Percentiles rank a stretch among this genome's conserved stretches.
phyloP scores from a whole-genome alignment of 2,113 vertebrate species.

The Prunella fulvescens region DNA sequence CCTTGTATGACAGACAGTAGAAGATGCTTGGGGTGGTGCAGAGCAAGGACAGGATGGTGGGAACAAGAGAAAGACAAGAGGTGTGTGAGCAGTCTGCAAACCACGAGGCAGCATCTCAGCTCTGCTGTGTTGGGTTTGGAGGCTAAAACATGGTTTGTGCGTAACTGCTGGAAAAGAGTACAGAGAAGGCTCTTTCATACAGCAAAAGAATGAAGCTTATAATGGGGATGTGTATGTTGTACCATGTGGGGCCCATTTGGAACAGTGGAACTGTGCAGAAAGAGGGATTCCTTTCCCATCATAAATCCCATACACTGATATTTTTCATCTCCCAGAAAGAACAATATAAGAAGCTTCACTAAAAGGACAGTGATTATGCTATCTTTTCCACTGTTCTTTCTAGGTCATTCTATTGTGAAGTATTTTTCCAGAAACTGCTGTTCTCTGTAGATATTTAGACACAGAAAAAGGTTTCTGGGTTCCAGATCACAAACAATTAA shows the following conservation, averaged over 20 bases:
- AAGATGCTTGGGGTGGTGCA: neutral
- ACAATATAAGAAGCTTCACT: neutral
- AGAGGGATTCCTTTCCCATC: neutral
- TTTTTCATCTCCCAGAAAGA: neutral
- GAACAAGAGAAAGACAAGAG: neutral
- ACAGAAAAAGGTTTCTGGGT: neutral
- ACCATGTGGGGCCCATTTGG: neutral
- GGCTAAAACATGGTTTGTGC: neutral
- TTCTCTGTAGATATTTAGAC: neutral
- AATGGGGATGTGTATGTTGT: neutral
- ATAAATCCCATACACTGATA: neutral
- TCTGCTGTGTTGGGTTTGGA: neutral
- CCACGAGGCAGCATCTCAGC: accelerated
- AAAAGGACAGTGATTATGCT: neutral
- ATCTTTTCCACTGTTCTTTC: neutral
- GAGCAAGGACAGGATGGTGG: neutral
- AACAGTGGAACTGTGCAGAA: neutral
- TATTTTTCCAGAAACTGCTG: neutral
- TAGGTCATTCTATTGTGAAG: neutral
- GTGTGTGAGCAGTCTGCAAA: neutral
- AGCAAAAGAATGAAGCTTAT: neutral
- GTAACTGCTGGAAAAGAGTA: neutral
- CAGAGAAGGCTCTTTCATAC: neutral
- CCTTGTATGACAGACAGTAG: neutral
- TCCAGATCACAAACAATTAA: neutral